These are phyloP conservation scores for Ctenopoma kingsleyae DNA, from an alignment of 2,797 vertebrate genomes.

Conservation along the genomic window DNA sequence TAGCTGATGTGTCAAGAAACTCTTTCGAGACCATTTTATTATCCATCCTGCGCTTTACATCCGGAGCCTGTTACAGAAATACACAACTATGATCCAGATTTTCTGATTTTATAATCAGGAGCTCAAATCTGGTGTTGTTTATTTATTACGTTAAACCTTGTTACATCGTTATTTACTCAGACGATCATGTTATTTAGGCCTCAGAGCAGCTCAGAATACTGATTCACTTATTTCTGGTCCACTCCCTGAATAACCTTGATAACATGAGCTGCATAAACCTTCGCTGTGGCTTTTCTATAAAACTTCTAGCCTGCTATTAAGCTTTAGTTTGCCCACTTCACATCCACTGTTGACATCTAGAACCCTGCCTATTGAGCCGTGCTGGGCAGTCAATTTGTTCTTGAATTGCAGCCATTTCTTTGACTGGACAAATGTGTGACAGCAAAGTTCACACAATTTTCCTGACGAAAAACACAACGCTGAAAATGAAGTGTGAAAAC, in stretches of 20 bases:
- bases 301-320: slow-evolving; percentile 2
- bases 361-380: slow-evolving; percentile 1
- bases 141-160: neutral
- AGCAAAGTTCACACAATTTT: slow-evolving; percentile 34
- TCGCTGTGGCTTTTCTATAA: slow-evolving; percentile 10
- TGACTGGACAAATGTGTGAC: slow-evolving; percentile 49
- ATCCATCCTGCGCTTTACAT: neutral
- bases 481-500: slow-evolving; percentile 27
- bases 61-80: neutral
- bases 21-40: slow-evolving; percentile 11
- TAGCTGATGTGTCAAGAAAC: slow-evolving; percentile 17
- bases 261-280: neutral
- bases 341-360: neutral
- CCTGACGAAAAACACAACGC: slow-evolving; percentile 13
- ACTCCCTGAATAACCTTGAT: slow-evolving; percentile 1
- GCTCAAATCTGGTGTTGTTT: neutral
- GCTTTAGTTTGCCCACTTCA: slow-evolving; percentile 1
- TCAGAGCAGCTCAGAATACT: neutral
- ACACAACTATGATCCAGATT: neutral
- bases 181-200: neutral
- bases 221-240: neutral
- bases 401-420: slow-evolving; percentile 55
- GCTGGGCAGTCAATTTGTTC: slow-evolving; percentile 39
- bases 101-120: neutral
- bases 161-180: neutral